Evolutionary conservation across 2,113 vertebrate species (phyloP).

Genomic region (Pseudorasbora parva): DNA sequence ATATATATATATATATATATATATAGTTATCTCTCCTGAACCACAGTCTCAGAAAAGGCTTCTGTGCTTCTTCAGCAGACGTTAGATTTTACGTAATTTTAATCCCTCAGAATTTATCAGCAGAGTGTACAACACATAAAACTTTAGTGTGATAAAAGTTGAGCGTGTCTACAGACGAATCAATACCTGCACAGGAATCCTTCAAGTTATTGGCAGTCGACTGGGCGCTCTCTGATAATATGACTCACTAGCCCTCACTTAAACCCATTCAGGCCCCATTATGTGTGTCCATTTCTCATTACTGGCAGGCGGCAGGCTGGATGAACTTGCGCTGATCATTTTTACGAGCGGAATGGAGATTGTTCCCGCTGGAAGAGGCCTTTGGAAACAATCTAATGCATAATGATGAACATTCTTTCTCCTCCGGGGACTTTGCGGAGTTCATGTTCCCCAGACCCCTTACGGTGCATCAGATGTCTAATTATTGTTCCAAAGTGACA

Average conservation of each 20-base stretch:
- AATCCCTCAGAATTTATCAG: slow-evolving; percentile 25
- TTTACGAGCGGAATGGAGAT: slow-evolving; percentile 44
- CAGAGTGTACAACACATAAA: slow-evolving; percentile 18
- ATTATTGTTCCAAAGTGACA: slow-evolving; percentile 47
- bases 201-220: slow-evolving; percentile 49
- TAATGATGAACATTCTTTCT: slow-evolving; percentile 40
- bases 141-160: slow-evolving; percentile 39
- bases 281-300: slow-evolving; percentile 52
- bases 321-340: slow-evolving; percentile 38
- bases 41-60: background rate
- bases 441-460: slow-evolving; percentile 42
- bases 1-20: too few species aligned
- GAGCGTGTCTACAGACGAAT: slow-evolving; percentile 10
- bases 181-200: slow-evolving; percentile 33
- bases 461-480: slow-evolving; percentile 35
- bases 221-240: slow-evolving; percentile 44
- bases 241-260: slow-evolving; percentile 48
- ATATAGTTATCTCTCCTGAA: background rate
- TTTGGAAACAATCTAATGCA: slow-evolving; percentile 45
- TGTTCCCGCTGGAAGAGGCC: slow-evolving; percentile 36
- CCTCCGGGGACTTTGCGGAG: slow-evolving; percentile 21
- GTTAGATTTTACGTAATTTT: slow-evolving; percentile 28
- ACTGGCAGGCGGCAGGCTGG: slow-evolving; percentile 35
- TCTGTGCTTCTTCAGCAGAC: background rate
- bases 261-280: slow-evolving; percentile 48